A percentile compares a stretch with the other conserved stretches of the same genome.
Conservation (phyloP, 37 sponge, comb jelly and placozoan genomes). For the Haliclona indistincta region DNA sequence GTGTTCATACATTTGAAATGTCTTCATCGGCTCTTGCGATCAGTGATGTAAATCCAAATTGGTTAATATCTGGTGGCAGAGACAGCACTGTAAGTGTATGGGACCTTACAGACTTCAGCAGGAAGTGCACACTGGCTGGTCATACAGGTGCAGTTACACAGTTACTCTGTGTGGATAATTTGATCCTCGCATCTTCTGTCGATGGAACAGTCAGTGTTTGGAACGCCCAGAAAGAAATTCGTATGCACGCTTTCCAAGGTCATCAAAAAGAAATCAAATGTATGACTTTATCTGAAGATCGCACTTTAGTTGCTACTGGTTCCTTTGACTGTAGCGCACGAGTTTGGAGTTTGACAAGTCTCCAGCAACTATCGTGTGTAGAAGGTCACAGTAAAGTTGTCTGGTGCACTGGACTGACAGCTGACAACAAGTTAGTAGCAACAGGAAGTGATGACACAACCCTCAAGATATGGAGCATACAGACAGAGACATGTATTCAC, state of each 20-base stretch:
- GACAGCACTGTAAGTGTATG: slow-evolving; percentile 16
- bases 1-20: slow-evolving; percentile 25
- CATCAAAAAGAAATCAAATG: slow-evolving; percentile 42
- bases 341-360: slow-evolving; percentile 36
- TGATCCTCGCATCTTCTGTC: slow-evolving; percentile 17
- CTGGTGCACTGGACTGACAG: slow-evolving; percentile 15
- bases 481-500: neutral
- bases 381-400: slow-evolving; percentile 51
- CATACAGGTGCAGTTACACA: slow-evolving; percentile 28
- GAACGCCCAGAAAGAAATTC: neutral
- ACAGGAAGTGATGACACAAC: slow-evolving; percentile 50
- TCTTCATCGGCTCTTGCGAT: slow-evolving; percentile 27
- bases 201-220: slow-evolving; percentile 32
- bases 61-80: slow-evolving; percentile 31
- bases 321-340: slow-evolving; percentile 44
- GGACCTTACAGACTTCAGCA: neutral
- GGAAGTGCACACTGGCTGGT: neutral
- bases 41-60: neutral
- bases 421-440: slow-evolving; percentile 3
- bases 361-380: slow-evolving; percentile 35
- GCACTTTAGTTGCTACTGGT: slow-evolving; percentile 15
- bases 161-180: neutral
- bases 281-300: slow-evolving; percentile 20
- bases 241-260: neutral
- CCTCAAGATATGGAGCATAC: slow-evolving; percentile 31